Evolutionary conservation across 2,113 vertebrate genomes (phyloP), one percentile per base, ranked within the genome.

Genomic region (Phyllostomus discolor): DNA sequence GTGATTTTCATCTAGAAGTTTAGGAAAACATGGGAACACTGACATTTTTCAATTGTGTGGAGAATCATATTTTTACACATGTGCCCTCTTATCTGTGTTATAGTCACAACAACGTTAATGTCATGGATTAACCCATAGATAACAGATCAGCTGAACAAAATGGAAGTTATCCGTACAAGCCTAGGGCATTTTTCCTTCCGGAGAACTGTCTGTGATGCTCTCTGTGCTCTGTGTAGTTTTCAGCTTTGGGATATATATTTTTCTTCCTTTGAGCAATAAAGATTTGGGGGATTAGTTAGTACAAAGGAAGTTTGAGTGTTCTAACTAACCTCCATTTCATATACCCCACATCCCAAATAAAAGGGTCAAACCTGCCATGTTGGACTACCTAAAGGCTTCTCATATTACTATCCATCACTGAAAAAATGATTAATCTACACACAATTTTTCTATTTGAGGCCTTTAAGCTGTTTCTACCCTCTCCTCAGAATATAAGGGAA

Each of bases 161-260:
- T 57, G 84, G 91, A 92, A 96, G 86, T 95, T 54, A 95, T 20
- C 6, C 12, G 78, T 95, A 69, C 1, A 24, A 90, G 50, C 75
- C 78, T 50, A 31, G 6, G 91, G 86, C 79, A 79, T 90, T 95
- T 97, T 84, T 96, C 67, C 83, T 97, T 95, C 72, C 67, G 19
- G 43, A 91, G 38, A 64, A 90, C 41, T 88, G 38, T 48, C 35
- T 95, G 8, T 86, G 83, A 88, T 80, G 19, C 35, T 52, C 50
- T 85, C 62, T 5, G 9, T 16, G 7, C 10, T 67, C 33, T 35
- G 12, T 62, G 22, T 41, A 72, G n/a, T 72, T 94, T 76, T 80
- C 43, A 24, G 41, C 67, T 88, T 86, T 20, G 24, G 75, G 66
- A 16, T 20, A 10, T 28, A 64, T 31, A 31, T 31, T 54, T 78